These are phyloP conservation scores for Drosophila algonquin DNA, from an alignment of 2,888 invertebrate genomes.

Conservation along the genomic window DNA sequence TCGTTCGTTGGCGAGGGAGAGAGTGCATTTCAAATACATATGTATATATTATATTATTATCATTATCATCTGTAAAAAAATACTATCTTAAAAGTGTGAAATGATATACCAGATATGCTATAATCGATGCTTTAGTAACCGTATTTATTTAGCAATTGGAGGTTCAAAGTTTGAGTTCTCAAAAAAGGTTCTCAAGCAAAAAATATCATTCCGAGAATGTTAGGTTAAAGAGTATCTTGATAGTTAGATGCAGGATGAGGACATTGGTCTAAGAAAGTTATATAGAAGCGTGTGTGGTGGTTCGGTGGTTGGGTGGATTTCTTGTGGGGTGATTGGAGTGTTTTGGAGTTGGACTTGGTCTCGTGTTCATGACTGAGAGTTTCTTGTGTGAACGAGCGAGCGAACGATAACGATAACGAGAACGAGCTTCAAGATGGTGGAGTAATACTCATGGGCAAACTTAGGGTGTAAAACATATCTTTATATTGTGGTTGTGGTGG, in stretches of 20 bases:
- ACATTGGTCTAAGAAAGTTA: slow-evolving; percentile 35
- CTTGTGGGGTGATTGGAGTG: slow-evolving; percentile 17
- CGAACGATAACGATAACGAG: slow-evolving; percentile 45
- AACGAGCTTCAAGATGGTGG: slow-evolving; percentile 44
- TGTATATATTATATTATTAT: slow-evolving; percentile 2
- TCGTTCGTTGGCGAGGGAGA: slow-evolving; percentile 30
- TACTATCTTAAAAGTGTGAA: slow-evolving; percentile 42
- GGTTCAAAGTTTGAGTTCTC: slow-evolving; percentile 46
- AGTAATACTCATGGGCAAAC: slow-evolving; percentile 42
- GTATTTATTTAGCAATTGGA: slow-evolving; percentile 12
- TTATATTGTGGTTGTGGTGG: slow-evolving; percentile 26
- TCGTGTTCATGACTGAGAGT: slow-evolving; percentile 36
- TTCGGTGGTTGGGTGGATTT: slow-evolving; percentile 18
- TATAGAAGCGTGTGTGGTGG: slow-evolving; percentile 23
- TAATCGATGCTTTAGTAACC: slow-evolving; percentile 28
- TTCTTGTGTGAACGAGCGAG: slow-evolving; percentile 38
- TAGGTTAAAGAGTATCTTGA: slow-evolving; percentile 73
- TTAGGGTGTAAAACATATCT: slow-evolving; percentile 34
- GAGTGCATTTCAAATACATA: slow-evolving; percentile 38
- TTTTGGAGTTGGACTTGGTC: slow-evolving; percentile 8
- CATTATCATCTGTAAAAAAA: slow-evolving; percentile 36
- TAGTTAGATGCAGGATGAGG: slow-evolving; percentile 10
- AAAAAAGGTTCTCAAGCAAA: slow-evolving; percentile 80
- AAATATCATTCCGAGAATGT: slow-evolving; percentile 84
- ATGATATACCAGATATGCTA: slow-evolving; percentile 60